Base-by-base conservation (phyloP, 2,888 invertebrate genomes). In the Pyrocoelia pectoralis region DNA sequence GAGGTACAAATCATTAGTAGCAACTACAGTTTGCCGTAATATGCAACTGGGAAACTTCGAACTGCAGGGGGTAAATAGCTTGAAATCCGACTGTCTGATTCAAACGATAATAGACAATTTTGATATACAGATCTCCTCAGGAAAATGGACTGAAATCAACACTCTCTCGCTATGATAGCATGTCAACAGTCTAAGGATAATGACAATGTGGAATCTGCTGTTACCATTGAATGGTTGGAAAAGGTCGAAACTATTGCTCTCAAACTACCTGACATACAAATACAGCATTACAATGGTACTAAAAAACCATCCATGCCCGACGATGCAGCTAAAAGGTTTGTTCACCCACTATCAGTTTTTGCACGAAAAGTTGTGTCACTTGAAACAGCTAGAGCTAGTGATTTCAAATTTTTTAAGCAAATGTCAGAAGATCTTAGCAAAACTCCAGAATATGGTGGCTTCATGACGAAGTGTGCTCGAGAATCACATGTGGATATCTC, bases 201-300 rank as follows among this genome's bases (percentile, higher is more conserved):
- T 46, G 46, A 14, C 14, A 46, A 46, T 15, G 46, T 46, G 46
- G 46, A 15, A 17, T 13, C 46, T 46, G 46, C 46, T 9, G 46
- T 15, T 2, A 46, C 13, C 15, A 46, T 46, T 46, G 14, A 46
- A 46, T 3, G 13, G 14, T n/a, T n/a, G n/a, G n/a, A n/a, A n/a
- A n/a, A n/a, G n/a, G n/a, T n/a, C n/a, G n/a, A n/a, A n/a, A n/a
- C n/a, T n/a, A n/a, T n/a, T n/a, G n/a, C n/a, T n/a, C n/a, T n/a
- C n/a, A n/a, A n/a, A n/a, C n/a, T n/a, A n/a, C n/a, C 15, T 46
- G 15, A 46, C 6, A 24, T 24, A 24, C 24, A 46, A 46, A 46
- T 46, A 2, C 46, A 24, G 8, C 24, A 24, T 24, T 24, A 24
- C 24, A 5, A 24, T 24, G 24, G 24, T 46, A 12, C 46, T 14